A percentile compares a stretch with the other conserved stretches of the same genome.
Evolutionary conservation across 2,113 vertebrate genomes (phyloP).

Genomic region (Corydoras sp.): DNA sequence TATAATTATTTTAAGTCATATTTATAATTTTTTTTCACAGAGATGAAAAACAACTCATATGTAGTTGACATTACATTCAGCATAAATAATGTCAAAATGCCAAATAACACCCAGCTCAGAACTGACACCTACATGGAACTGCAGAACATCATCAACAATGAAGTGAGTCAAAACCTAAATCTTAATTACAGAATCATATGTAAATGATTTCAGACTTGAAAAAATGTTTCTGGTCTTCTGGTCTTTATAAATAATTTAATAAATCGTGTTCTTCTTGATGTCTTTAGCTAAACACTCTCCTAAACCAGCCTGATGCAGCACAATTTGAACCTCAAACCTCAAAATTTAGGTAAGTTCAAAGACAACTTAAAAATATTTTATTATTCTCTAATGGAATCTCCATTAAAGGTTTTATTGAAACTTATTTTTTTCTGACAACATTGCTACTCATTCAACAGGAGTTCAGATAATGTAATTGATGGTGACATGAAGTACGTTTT

Average conservation of each 20-base stretch:
- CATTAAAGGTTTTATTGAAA: background rate
- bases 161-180: background rate
- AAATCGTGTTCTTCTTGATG: no score
- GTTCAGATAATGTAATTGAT: background rate
- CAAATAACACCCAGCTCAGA: background rate
- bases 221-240: background rate
- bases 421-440: no score
- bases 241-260: no score
- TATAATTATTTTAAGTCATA: no score
- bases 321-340: background rate
- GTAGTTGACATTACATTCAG: background rate
- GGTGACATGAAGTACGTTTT: slow-evolving; percentile 11
- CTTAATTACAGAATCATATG: no score
- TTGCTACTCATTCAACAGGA: background rate
- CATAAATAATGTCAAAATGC: background rate
- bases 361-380: background rate
- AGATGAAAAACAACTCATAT: background rate
- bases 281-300: slow-evolving; percentile 21
- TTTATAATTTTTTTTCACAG: background rate
- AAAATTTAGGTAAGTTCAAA: slow-evolving; percentile 15
- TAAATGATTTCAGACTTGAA: no score
- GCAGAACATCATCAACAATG: background rate
- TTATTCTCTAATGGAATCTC: background rate
- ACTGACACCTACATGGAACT: background rate
- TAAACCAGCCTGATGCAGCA: background rate